Evolutionary conservation across 2,888 invertebrate genomes (phyloP).

Genomic region (Torymus auratus): DNA sequence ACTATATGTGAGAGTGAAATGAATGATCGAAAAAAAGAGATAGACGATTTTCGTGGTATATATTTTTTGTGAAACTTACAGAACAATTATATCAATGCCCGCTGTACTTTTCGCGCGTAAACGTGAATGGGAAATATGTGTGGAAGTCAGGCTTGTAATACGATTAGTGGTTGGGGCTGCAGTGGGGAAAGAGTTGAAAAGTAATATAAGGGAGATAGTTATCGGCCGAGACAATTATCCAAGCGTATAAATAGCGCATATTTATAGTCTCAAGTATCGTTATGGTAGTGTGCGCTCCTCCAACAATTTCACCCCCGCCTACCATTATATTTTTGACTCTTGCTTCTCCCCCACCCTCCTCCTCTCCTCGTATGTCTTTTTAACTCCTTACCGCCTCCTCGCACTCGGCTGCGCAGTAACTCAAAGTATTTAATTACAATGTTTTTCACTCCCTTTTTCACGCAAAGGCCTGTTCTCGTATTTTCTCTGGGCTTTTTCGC

Average conservation of each 20-base stretch:
- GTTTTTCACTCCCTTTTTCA: constrained; percentile 64
- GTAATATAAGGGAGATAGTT: constrained; percentile 73
- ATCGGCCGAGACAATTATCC: constrained; percentile 75
- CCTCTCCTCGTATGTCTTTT: constrained; percentile 30
- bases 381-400: constrained; percentile 51
- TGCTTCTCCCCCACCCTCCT: constrained; percentile 54
- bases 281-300: constrained; percentile 1
- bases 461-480: constrained; percentile 35
- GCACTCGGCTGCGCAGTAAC: constrained; percentile 63
- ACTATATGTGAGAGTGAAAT: not conserved
- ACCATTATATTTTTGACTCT: constrained; percentile 58
- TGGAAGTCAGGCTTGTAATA: constrained; percentile 42
- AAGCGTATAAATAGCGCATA: constrained; percentile 74
- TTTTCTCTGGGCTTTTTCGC: constrained; percentile 27
- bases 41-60: constrained; percentile 22
- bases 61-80: constrained; percentile 57
- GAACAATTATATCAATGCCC: constrained; percentile 50
- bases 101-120: constrained; percentile 7
- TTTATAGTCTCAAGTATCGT: constrained; percentile 68
- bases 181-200: constrained; percentile 67
- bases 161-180: constrained; percentile 47
- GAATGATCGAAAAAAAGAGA: constrained; percentile 10
- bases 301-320: constrained; percentile 67
- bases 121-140: constrained; percentile 20
- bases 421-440: constrained; percentile 72